Evolutionary conservation across 2,797 vertebrate species (phyloP).

Genomic region (Syngnathus rostellatus): DNA sequence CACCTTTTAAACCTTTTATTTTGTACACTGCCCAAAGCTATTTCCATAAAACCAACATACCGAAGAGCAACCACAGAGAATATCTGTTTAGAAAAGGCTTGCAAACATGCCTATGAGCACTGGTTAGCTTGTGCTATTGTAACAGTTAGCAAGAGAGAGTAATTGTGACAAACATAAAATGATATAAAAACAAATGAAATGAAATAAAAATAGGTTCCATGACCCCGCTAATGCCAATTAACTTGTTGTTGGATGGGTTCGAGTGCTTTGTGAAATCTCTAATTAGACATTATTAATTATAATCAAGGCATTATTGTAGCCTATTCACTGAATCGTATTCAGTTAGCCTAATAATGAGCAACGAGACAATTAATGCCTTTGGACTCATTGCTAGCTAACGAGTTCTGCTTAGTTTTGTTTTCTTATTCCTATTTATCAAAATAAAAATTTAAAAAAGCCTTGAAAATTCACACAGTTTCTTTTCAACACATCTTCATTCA

Average conservation of each 20-base stretch:
- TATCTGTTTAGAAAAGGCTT: conserved; percentile 35
- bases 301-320: not conserved
- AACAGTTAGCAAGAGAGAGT: not conserved
- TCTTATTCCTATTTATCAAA: not conserved
- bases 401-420: not conserved
- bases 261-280: not conserved
- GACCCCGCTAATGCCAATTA: not conserved
- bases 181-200: not conserved
- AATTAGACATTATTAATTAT: not conserved
- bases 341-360: not conserved
- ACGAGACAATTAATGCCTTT: not conserved
- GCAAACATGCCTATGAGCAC: not conserved
- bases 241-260: not conserved
- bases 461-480: not conserved
- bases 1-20: conserved; percentile 14
- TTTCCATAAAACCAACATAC: conserved; percentile 48
- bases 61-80: conserved; percentile 42
- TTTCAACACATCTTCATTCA: not conserved
- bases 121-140: not conserved
- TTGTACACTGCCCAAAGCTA: conserved; percentile 35
- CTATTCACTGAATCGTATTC: no score
- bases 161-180: not conserved
- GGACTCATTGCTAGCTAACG: not conserved
- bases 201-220: not conserved
- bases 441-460: not conserved